These are phyloP conservation scores for Drosophila setosimentum DNA, from an alignment of 2,888 invertebrate species.

Conservation along the genomic window DNA sequence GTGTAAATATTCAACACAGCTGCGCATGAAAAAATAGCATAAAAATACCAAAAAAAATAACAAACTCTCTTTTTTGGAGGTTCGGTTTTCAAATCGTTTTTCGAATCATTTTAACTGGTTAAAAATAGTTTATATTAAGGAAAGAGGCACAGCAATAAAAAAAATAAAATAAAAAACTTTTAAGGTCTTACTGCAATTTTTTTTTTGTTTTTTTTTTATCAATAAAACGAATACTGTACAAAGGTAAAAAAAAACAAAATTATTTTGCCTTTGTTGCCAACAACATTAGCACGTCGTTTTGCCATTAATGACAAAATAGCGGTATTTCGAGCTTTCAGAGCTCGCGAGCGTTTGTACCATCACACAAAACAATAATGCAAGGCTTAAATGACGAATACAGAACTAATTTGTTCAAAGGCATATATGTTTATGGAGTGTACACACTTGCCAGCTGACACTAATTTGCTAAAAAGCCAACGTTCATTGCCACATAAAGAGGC, in stretches of 20 bases:
- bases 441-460: slow-evolving; percentile 53
- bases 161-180: not conserved
- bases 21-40: not conserved
- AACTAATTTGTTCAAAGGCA: not conserved
- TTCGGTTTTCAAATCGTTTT: not conserved
- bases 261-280: not conserved
- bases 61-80: not conserved
- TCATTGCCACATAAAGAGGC: slow-evolving; percentile 67
- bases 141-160: not conserved
- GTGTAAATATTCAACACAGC: not conserved
- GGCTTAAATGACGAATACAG: not conserved
- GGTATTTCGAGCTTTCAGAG: not conserved
- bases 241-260: not conserved
- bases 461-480: slow-evolving; percentile 71
- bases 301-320: not conserved
- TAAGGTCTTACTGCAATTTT: not conserved
- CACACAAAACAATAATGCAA: not conserved
- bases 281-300: not conserved
- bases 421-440: not conserved
- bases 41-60: not conserved
- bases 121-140: not conserved
- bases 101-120: not conserved
- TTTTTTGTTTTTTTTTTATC: not conserved
- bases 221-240: not conserved
- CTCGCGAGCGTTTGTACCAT: not conserved